Base-by-base conservation (phyloP, 2,113 vertebrate genomes). In the Bos indicus region DNA sequence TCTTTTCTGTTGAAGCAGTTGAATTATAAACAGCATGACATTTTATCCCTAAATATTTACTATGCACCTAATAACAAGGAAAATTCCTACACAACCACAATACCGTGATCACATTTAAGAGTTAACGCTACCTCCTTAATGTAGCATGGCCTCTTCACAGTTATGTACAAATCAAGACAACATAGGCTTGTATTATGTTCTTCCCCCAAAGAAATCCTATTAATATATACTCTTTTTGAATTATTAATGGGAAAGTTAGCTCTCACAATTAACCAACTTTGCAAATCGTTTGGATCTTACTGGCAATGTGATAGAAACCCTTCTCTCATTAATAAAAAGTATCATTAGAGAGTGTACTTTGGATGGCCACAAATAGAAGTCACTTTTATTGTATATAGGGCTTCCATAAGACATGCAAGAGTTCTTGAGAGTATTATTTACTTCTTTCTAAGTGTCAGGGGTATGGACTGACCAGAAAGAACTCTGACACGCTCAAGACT, bases 231-330 rank as follows among this genome's bases (percentile, higher is more conserved):
- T 90, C 26, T 81, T 95, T 90, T 57, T 91, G 59, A 94, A 94
- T 97, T 90, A 95, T 48, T 97, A 98, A 93, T 89, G 97, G 77
- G 60, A 98, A 95, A 98, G 96, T 98, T 88, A 97, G 88, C 51
- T 98, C 82, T 96, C 97, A 97, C 96, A 97, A 97, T 97, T 98
- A 98, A 97, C 97, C 97, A 88, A 95, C 78, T 67, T 91, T 97
- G 85, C 95, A 98, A 98, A 98, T 98, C 92, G 46, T 98, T 98
- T 96, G 95, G 97, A 93, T 96, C 97, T 98, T 95, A 98, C 33
- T 94, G 81, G 94, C 96, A 98, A 97, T 71, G 90, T 98, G 96
- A 98, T 40, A 97, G 86, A 80, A 97, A 97, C 28, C 92, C 86
- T 94, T 98, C 95, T 43, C n/a, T 90, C 86, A 94, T 96, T 4